A percentile compares a stretch with the other conserved stretches of the same genome.
phyloP scores from a whole-genome alignment of 92 coral and sea anemone species.

The Palythoa grandis region DNA sequence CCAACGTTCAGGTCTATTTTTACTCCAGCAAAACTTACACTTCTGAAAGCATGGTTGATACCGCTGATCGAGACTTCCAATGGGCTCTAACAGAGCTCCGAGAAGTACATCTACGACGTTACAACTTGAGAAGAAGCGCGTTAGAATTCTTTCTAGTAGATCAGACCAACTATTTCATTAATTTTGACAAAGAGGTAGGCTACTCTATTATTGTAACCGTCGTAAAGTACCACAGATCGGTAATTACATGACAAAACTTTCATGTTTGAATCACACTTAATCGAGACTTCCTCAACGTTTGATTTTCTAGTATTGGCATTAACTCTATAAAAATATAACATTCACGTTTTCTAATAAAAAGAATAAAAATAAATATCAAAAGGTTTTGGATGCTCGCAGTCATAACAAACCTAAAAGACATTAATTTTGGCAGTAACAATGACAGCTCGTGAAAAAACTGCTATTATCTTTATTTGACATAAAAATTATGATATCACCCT shows the following conservation, averaged over 20 bases:
- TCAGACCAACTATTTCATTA: slow-evolving; percentile 95
- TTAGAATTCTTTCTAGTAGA: slow-evolving; percentile 92
- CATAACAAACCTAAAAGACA: no score
- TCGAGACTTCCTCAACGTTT: no score
- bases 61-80: slow-evolving; percentile 85
- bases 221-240: background rate
- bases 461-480: no score
- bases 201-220: background rate
- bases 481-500: no score
- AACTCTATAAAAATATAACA: no score
- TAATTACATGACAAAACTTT: background rate
- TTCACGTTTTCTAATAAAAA: no score
- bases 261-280: no score
- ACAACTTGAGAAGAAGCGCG: slow-evolving; percentile 91
- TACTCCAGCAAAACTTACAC: slow-evolving; percentile 58
- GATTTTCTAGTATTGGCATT: no score
- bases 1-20: slow-evolving; percentile 88
- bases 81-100: slow-evolving; percentile 88
- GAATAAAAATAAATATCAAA: no score
- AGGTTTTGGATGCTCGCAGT: no score
- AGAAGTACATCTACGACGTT: slow-evolving; percentile 93
- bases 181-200: slow-evolving; percentile 89
- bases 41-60: slow-evolving; percentile 39
- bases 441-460: no score
- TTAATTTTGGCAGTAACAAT: no score